Base-by-base conservation (phyloP, 2,113 vertebrate genomes). In the Saccopteryx bilineata region DNA sequence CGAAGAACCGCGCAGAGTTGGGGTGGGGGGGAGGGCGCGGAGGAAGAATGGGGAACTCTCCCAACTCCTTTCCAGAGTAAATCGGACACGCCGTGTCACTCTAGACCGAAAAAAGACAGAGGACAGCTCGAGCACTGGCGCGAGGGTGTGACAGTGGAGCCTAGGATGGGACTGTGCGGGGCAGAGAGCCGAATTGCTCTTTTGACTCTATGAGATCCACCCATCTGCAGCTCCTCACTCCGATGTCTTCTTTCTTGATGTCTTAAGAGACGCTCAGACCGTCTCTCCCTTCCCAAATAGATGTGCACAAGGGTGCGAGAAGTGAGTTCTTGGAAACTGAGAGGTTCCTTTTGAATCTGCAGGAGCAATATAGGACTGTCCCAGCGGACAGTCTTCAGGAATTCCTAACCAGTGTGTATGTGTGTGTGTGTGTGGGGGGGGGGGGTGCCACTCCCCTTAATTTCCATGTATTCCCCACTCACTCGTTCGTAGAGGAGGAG, bases 131-230 rank as follows among this genome's bases (percentile, higher is more conserved):
- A 13, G 13, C 17, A 31, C 48, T 61, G 33, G 79, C 26, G 2
- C 12, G 0, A 19, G 72, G 6, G 21, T 31, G 26, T 65, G 75
- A n/a, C 15, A 15, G 1, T 14, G 18, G 61, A 71, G 28, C 17
- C n/a, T 19, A 12, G 23, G 33, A 52, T 46, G 9, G 60, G 63
- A 28, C 33, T 39, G 60, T 28, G 21, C 9, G 5, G 6, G 21
- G 12, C 50, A 33, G 24, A 33, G 69, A 4, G 1, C 1, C 0
- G 0, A 26, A 23, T 74, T 4, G 0, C 12, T n/a, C 15, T 54
- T 26, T 69, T 18, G 39, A 14, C 15, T 50, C n/a, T 86, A 7
- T 33, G 76, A 60, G 68, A 65, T 50, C 56, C 0, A 19, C 19
- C 5, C 24, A 72, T 60, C 48, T 26, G 60, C 58, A 54, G 79